These are phyloP conservation scores for Brachyhypopomus occidentalis DNA, from an alignment of 2,113 vertebrate species.

Conservation along the genomic window DNA sequence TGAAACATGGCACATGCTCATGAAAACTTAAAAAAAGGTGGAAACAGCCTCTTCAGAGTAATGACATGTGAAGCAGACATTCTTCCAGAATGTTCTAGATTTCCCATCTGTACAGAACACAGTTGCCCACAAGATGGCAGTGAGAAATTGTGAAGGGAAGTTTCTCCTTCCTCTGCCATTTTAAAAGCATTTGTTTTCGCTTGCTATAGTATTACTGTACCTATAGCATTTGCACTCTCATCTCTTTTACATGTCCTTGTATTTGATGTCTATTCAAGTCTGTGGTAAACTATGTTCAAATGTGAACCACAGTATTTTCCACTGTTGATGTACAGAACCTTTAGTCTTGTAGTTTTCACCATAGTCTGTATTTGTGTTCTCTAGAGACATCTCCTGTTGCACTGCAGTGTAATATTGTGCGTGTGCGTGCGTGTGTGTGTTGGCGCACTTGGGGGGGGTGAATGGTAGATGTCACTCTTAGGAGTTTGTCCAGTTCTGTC, in stretches of 20 bases:
- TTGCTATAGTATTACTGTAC: not conserved
- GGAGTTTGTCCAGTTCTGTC: slow-evolving; percentile 8
- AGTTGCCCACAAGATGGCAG: slow-evolving; percentile 70
- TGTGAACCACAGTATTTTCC: slow-evolving; percentile 38
- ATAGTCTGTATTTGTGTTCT: slow-evolving; percentile 32
- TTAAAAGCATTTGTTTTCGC: slow-evolving; percentile 36
- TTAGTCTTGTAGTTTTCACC: slow-evolving; percentile 32
- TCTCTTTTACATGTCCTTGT: slow-evolving; percentile 23
- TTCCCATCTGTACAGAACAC: not conserved
- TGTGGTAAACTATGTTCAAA: slow-evolving; percentile 15
- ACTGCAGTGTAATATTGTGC: not conserved
- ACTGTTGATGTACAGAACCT: not conserved
- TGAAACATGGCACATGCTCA: too few species aligned
- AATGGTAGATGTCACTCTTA: slow-evolving; percentile 3
- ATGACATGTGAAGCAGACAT: not conserved
- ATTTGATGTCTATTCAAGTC: slow-evolving; percentile 25
- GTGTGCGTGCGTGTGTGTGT: slow-evolving; percentile 14
- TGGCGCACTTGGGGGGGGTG: not conserved
- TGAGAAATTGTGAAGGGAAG: slow-evolving; percentile 50
- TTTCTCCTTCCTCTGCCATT: slow-evolving; percentile 55
- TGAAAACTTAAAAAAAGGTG: not conserved
- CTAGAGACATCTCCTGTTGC: slow-evolving; percentile 30
- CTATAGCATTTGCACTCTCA: slow-evolving; percentile 24
- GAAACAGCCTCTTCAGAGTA: not conserved
- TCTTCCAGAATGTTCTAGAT: slow-evolving; percentile 49